Percentiles rank a stretch among this genome's conserved stretches.
Evolutionary conservation across 2,888 invertebrate genomes (phyloP).

Genomic region (Volucella inanis): DNA sequence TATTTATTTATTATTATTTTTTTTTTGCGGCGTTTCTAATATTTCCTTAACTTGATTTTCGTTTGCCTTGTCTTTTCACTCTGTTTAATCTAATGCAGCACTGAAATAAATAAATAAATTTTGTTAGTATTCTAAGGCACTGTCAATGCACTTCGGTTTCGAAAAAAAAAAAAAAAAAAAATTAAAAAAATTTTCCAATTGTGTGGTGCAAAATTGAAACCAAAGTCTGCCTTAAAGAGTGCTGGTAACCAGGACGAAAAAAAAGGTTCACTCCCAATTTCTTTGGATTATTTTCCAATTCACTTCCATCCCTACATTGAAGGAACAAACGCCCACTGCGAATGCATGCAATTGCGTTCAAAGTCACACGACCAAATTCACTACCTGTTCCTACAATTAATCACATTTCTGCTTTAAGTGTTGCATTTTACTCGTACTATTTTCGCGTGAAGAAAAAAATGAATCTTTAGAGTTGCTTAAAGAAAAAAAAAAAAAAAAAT

Average conservation of each 20-base stretch:
- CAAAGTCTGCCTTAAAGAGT: too few species aligned
- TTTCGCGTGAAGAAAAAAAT: constrained; percentile 4
- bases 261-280: constrained; percentile 50
- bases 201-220: background rate
- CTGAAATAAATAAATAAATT: constrained; percentile 29
- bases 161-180: constrained; percentile 25
- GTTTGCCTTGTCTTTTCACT: constrained; percentile 29
- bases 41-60: background rate
- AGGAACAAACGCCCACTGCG: background rate
- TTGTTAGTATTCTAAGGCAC: constrained; percentile 12
- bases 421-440: constrained; percentile 53
- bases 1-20: too few species aligned
- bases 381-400: constrained; percentile 57
- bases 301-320: background rate
- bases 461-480: constrained; percentile 1
- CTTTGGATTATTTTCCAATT: background rate
- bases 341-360: background rate
- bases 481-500: constrained; percentile 43
- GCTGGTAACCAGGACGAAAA: background rate
- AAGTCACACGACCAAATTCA: constrained; percentile 8
- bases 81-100: constrained; percentile 52
- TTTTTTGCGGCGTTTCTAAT: background rate
- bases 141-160: constrained; percentile 18
- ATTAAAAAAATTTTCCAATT: background rate
- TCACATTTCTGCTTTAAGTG: constrained; percentile 37